Percentiles rank a stretch among this genome's conserved stretches.
These are phyloP conservation scores for Schizaphis graminum DNA, from an alignment of 2,888 invertebrate species.

Conservation along the genomic window DNA sequence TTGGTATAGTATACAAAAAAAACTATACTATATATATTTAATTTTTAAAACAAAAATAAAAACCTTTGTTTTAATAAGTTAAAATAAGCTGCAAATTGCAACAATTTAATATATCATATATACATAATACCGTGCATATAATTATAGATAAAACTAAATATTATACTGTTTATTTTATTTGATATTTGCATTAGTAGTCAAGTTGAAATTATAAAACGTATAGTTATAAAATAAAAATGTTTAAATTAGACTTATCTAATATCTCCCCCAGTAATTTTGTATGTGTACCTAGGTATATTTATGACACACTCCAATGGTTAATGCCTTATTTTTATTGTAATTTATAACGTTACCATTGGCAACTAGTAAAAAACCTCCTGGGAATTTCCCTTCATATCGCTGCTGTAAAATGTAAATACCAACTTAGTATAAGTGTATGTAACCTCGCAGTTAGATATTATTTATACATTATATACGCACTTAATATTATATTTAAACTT, in stretches of 20 bases:
- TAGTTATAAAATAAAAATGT: conserved; percentile 41
- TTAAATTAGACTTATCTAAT: conserved; percentile 58
- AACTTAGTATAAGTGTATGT: background rate
- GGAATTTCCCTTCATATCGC: background rate
- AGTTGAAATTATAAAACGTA: conserved; percentile 37
- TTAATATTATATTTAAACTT: background rate
- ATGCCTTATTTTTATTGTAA: conserved; percentile 41
- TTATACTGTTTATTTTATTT: conserved; percentile 4
- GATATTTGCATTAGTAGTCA: conserved; percentile 7
- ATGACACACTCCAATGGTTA: conserved; percentile 58
- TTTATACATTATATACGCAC: background rate
- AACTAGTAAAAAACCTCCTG: conserved; percentile 36
- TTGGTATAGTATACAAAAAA: background rate
- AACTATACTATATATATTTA: background rate
- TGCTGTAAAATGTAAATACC: background rate
- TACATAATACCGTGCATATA: background rate
- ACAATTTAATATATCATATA: background rate
- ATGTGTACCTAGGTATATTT: conserved; percentile 41
- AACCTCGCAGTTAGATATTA: background rate
- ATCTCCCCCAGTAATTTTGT: conserved; percentile 53
- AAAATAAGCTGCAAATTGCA: background rate
- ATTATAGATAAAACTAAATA: conserved; percentile 34
- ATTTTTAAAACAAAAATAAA: background rate
- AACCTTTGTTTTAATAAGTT: background rate
- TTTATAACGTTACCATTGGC: conserved; percentile 59